Evolutionary conservation across 2,888 invertebrate species (phyloP), one percentile per base, ranked within the genome.

Genomic region (Caenorhabditis sulstoni): DNA sequence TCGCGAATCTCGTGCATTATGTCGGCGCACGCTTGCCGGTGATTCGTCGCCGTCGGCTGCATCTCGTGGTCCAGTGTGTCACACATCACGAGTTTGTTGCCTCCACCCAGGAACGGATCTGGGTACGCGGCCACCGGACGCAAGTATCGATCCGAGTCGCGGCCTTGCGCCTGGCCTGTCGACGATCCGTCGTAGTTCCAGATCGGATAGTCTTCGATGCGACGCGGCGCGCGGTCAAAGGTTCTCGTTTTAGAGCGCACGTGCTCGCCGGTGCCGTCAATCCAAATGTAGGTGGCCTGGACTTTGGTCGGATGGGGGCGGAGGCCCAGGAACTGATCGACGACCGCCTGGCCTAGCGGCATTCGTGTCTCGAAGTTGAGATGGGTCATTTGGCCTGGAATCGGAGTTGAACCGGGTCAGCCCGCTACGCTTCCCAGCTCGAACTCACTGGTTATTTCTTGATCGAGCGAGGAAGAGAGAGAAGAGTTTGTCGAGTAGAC

Each of bases 151-250:
- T 91, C 91, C 0, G 91, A 91, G 84, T 91, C 90, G 9, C 81
- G 49, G 35, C 88, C 88, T 20, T 70, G 65, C 1, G 87, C 87
- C 91, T 96, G 96, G 65, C 94, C 94, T 0, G 96, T 96, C 0
- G 96, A 96, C 90, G 95, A 95, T 81, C 96, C 96, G 91, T 96
- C 96, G 91, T 94, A 96, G 90, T 96, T 96, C 96, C 96, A 96
- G 65, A 94, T 92, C 1, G 96, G 96, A 71, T 96, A 91, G n/a
- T 84, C 85, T 44, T 66, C 81, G 14, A 95, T 93, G 84, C 92
- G 91, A 83, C 93, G 93, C 1, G 96, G 96, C 81, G 95, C 93
- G 88, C 94, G 94, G 90, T 94, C 94, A 80, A 96, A 91, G 0
- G 96, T 96, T 80, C 95, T 93, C 80, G 95, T 95, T 91, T 96